Conservation (phyloP, 2,797 vertebrate genomes). For the Xenops minutus region DNA sequence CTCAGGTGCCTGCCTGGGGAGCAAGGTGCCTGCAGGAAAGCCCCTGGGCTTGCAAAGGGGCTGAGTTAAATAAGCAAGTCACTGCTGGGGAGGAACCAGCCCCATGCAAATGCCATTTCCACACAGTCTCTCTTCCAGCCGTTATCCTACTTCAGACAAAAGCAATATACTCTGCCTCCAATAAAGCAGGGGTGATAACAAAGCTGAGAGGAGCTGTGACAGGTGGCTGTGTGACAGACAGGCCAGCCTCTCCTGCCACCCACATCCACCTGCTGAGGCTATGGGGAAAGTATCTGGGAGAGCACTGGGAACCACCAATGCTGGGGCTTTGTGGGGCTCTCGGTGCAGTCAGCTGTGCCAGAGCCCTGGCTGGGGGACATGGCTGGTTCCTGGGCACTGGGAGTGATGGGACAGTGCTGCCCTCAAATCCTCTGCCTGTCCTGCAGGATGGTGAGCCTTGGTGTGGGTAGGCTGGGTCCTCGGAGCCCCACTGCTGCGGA, state of each 20-base stretch:
- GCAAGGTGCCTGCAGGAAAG: accelerated
- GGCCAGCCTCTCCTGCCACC: not conserved
- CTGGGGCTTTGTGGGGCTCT: accelerated
- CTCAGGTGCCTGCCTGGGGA: not conserved
- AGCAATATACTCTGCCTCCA: slow-evolving; percentile 66
- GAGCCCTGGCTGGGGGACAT: not conserved
- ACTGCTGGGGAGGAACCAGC: slow-evolving; percentile 22
- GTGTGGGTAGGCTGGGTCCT: not conserved
- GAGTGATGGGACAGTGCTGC: not conserved
- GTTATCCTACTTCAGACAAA: slow-evolving; percentile 61
- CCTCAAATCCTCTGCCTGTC: not conserved
- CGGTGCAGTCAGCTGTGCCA: accelerated
- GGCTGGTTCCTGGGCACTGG: not conserved
- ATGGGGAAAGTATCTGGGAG: not conserved
- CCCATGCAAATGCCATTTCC: slow-evolving; percentile 57
- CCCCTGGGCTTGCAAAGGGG: not conserved
- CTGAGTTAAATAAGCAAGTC: slow-evolving; percentile 52
- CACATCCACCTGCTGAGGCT: not conserved
- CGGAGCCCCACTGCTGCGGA: not conserved
- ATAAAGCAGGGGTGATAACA: slow-evolving; percentile 33
- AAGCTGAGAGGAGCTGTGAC: not conserved
- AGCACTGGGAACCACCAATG: accelerated
- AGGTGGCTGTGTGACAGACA: not conserved
- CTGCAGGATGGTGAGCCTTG: not conserved
- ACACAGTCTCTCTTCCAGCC: slow-evolving; percentile 30